Evolutionary conservation across 2,797 vertebrate genomes (phyloP).

Genomic region (Lithobates pipiens): DNA sequence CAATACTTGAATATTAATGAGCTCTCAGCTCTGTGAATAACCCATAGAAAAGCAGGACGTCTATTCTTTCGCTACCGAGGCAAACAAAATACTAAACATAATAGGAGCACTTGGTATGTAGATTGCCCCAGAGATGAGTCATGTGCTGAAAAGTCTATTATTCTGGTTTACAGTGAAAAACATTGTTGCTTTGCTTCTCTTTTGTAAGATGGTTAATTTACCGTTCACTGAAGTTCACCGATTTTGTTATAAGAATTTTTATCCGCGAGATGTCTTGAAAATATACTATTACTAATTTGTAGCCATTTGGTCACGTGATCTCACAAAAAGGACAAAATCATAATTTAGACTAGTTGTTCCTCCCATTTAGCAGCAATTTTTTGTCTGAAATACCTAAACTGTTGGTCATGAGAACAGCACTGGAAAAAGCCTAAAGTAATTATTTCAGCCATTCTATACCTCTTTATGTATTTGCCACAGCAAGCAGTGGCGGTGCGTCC

Average conservation of each 20-base stretch:
- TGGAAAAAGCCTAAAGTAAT: too few relatives aligned
- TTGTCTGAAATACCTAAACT: too few relatives aligned
- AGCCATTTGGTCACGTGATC: too few relatives aligned
- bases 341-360: too few relatives aligned
- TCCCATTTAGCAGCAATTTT: too few relatives aligned
- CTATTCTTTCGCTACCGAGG: conserved; percentile 24
- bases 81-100: conserved; percentile 36
- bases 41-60: conserved; percentile 12
- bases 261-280: not conserved
- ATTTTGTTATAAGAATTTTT: not conserved
- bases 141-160: conserved; percentile 32
- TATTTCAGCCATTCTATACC: too few relatives aligned
- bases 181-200: conserved; percentile 26
- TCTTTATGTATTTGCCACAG: too few relatives aligned
- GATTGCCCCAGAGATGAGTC: conserved; percentile 43
- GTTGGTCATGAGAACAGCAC: too few relatives aligned
- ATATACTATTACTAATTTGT: too few relatives aligned
- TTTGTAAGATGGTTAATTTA: conserved; percentile 45
- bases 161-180: conserved; percentile 38
- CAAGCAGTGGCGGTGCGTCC: too few relatives aligned
- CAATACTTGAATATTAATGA: conserved; percentile 58
- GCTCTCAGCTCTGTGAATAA: conserved; percentile 44
- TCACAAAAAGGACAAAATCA: too few relatives aligned
- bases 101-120: conserved; percentile 59
- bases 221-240: conserved; percentile 2